These are phyloP conservation scores for Microctonus brassicae DNA, from an alignment of 2,888 invertebrate species.

Conservation along the genomic window DNA sequence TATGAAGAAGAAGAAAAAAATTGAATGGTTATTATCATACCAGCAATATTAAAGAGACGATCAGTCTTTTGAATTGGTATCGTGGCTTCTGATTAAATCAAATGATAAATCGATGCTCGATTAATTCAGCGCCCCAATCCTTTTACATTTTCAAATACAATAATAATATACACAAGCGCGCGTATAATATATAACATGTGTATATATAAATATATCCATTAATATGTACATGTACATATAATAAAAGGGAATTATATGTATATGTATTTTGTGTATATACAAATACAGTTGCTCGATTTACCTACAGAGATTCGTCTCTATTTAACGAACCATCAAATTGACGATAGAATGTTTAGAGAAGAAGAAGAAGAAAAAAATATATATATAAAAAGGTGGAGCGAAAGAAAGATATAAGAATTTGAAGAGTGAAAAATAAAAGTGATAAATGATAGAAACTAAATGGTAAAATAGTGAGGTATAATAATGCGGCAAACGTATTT, in stretches of 20 bases:
- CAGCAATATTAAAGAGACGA: conserved; percentile 23
- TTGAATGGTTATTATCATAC: conserved; percentile 5
- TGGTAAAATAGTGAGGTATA: conserved; percentile 47
- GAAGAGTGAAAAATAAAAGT: not conserved
- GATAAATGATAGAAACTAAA: conserved; percentile 18
- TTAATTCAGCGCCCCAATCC: conserved; percentile 23
- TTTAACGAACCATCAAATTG: conserved; percentile 9
- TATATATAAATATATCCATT: not conserved
- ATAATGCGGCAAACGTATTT: conserved; percentile 12
- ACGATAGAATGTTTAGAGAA: not conserved
- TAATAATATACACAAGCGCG: no score
- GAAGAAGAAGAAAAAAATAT: not conserved
- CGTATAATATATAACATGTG: no score
- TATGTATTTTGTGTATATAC: not conserved
- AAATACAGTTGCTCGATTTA: not conserved
- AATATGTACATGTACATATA: not conserved
- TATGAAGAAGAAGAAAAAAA: not conserved
- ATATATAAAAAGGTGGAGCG: not conserved
- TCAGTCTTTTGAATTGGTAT: conserved; percentile 27
- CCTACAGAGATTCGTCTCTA: not conserved
- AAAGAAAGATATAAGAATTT: not conserved
- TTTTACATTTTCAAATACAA: conserved; percentile 17
- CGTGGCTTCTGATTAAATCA: conserved; percentile 25
- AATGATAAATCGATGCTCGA: conserved; percentile 31
- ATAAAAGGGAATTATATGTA: not conserved